Percentiles rank a stretch among this genome's conserved stretches.
Evolutionary conservation across 2,797 vertebrate species (phyloP).

Genomic region (Discoglossus pictus): DNA sequence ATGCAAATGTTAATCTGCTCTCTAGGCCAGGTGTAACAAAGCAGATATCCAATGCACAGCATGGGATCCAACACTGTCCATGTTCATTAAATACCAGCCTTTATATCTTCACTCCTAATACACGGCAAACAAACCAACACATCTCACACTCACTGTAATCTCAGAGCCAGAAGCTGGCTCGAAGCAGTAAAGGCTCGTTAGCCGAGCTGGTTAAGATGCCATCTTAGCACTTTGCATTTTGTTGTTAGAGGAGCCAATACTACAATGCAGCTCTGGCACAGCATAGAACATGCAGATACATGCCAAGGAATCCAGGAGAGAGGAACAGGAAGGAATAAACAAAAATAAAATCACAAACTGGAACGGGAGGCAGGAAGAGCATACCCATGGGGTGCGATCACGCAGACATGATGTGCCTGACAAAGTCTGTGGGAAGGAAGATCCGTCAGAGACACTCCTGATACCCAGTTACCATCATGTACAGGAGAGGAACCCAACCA

Average conservation of each 20-base stretch:
- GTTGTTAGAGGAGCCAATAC: conserved; percentile 19
- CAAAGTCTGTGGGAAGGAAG: conserved; percentile 89
- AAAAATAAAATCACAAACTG: conserved; percentile 63
- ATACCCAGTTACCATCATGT: conserved; percentile 14
- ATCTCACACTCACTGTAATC: conserved; percentile 12
- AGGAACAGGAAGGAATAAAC: conserved; percentile 57
- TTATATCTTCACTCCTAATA: not conserved
- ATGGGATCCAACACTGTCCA: not conserved
- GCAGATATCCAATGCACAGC: too few species aligned
- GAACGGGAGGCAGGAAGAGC: conserved; percentile 58
- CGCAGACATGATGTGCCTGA: conserved; percentile 92
- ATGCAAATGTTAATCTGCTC: too few species aligned
- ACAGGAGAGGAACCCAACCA: too few species aligned
- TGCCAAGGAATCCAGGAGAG: conserved; percentile 57
- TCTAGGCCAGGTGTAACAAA: too few species aligned
- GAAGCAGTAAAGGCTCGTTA: conserved; percentile 8
- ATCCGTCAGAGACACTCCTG: conserved; percentile 49
- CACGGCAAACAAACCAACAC: not conserved
- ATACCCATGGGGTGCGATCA: conserved; percentile 78
- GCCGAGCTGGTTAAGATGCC: conserved; percentile 16
- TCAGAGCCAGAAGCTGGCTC: conserved; percentile 7
- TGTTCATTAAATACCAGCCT: not conserved
- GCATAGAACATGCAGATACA: conserved; percentile 65
- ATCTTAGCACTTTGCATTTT: conserved; percentile 4
- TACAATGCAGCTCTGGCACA: conserved; percentile 18